These are phyloP conservation scores for Phrynosoma blainvillii DNA, from an alignment of 2,113 vertebrate species.

Conservation along the genomic window DNA sequence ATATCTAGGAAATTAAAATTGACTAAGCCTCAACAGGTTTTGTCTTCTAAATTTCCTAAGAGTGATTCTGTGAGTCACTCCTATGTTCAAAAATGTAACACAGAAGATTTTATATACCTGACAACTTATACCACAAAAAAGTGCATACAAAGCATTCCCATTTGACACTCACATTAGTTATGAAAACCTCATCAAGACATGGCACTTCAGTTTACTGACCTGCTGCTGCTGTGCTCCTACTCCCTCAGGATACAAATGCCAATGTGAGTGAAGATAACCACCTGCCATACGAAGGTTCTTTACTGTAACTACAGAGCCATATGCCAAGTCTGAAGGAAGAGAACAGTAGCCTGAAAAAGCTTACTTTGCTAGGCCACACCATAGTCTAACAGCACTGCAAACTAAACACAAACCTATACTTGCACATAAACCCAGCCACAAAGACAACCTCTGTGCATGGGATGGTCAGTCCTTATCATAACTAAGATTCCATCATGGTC, in stretches of 20 bases:
- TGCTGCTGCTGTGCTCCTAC: constrained; percentile 92
- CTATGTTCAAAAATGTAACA: background rate
- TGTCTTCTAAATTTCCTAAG: background rate
- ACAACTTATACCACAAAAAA: background rate
- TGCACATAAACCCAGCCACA: background rate
- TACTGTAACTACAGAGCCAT: constrained; percentile 90
- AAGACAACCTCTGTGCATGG: too few relatives aligned
- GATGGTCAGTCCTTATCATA: background rate
- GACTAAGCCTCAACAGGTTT: accelerated
- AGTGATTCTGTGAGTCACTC: background rate
- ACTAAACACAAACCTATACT: background rate
- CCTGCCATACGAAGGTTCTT: constrained; percentile 95
- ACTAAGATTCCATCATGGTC: background rate
- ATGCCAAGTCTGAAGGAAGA: constrained; percentile 85
- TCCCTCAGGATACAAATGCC: constrained; percentile 96
- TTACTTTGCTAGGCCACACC: constrained; percentile 3
- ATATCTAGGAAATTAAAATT: background rate
- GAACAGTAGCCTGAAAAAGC: constrained; percentile 2
- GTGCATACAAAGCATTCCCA: background rate
- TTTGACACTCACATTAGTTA: background rate
- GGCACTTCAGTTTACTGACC: constrained; percentile 71
- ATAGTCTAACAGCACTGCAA: background rate
- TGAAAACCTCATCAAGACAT: background rate
- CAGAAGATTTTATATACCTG: background rate
- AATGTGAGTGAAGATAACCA: constrained; percentile 96